Conservation (phyloP, 2,888 invertebrate genomes). For the Calameuta pallipes region DNA sequence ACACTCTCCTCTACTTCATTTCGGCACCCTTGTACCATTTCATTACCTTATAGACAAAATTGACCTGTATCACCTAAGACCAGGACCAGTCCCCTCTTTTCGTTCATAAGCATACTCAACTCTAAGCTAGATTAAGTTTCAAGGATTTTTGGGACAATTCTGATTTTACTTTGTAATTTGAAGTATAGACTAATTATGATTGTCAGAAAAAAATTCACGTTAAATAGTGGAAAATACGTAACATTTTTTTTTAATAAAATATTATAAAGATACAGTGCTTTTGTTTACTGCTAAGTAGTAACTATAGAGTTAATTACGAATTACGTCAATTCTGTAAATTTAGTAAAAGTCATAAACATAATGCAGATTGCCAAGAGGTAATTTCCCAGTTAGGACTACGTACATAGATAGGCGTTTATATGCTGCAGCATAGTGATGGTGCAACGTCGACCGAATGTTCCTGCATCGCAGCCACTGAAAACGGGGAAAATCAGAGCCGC, state of each 20-base stretch:
- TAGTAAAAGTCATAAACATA: background rate
- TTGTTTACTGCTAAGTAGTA: background rate
- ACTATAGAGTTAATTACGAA: background rate
- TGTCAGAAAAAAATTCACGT: background rate
- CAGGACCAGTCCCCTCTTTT: no score
- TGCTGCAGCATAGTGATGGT: background rate
- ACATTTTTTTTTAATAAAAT: background rate
- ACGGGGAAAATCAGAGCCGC: conserved; percentile 8
- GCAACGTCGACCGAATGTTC: background rate
- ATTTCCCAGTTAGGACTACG: background rate
- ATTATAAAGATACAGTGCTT: background rate
- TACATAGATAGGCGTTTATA: background rate
- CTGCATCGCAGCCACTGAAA: background rate
- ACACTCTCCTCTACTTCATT: background rate
- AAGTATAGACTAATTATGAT: background rate
- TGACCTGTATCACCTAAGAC: background rate
- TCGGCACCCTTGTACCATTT: background rate
- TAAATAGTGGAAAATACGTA: background rate
- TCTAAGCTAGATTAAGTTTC: background rate
- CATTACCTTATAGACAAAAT: background rate
- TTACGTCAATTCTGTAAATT: background rate
- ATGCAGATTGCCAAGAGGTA: background rate
- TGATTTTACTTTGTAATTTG: background rate
- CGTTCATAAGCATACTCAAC: background rate
- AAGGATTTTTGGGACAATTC: background rate